Evolutionary conservation across 2,113 vertebrate genomes (phyloP).

Genomic region (Lethenteron reissneri): DNA sequence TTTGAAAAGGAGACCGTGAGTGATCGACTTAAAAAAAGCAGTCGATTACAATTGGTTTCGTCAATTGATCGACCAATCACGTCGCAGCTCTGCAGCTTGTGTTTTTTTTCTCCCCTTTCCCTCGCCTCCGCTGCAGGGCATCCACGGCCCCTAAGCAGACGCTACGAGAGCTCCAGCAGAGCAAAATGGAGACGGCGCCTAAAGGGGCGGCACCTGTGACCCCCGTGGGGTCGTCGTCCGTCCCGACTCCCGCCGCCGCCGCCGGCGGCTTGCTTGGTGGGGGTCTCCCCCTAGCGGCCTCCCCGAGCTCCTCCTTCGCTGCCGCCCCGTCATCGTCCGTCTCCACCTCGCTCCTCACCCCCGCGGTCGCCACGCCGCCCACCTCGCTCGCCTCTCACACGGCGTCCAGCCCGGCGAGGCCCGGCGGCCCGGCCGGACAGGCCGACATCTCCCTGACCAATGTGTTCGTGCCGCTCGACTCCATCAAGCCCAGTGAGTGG

Average conservation of each 20-base stretch:
- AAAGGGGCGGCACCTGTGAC: no score
- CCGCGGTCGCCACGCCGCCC: no score
- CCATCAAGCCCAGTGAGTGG: conserved; percentile 78
- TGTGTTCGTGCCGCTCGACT: conserved; percentile 64
- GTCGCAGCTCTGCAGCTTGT: background rate
- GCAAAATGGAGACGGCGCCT: background rate
- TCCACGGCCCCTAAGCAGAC: background rate
- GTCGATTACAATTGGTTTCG: no score
- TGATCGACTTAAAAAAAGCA: no score
- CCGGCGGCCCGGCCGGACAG: conserved; percentile 13
- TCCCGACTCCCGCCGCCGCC: no score
- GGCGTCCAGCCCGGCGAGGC: conserved; percentile 10
- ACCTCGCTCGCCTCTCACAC: background rate
- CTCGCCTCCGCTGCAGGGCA: background rate
- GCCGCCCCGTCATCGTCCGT: no score
- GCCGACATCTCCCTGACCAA: conserved; percentile 43
- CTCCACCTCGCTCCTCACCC: no score
- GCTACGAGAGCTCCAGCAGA: background rate
- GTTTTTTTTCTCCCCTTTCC: background rate
- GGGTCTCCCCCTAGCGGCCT: no score
- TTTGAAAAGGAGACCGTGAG: no score
- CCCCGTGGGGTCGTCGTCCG: no score
- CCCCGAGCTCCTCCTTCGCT: no score
- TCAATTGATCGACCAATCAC: background rate
- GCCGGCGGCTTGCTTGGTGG: no score